Evolutionary conservation across 2,113 vertebrate genomes (phyloP).

Genomic region (Petrocephalus microphthalmus): DNA sequence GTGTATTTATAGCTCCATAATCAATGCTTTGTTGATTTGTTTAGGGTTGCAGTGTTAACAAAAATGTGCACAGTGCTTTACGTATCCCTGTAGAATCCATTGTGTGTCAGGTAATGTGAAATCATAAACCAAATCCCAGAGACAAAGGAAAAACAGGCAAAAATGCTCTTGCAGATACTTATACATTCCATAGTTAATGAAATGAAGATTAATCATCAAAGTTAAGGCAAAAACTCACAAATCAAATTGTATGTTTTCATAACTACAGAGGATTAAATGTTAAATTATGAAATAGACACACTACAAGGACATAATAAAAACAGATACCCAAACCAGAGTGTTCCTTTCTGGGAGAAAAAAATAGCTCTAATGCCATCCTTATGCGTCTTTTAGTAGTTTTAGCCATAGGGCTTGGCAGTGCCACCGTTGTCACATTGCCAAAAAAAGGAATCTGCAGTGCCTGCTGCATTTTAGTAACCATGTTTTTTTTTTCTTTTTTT

Average conservation of each 20-base stretch:
- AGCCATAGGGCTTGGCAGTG: slow-evolving; percentile 93
- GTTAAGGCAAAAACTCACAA: not conserved
- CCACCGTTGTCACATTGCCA: slow-evolving; percentile 85
- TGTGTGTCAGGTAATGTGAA: slow-evolving; percentile 53
- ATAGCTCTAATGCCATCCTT: slow-evolving; percentile 85
- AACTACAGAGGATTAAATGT: slow-evolving; percentile 43
- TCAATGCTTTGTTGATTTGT: slow-evolving; percentile 55
- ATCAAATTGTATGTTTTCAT: slow-evolving; percentile 31
- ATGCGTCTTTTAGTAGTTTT: slow-evolving; percentile 86
- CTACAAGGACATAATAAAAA: slow-evolving; percentile 35
- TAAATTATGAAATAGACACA: slow-evolving; percentile 41
- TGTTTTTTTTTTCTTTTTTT: slow-evolving; percentile 44
- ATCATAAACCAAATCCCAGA: slow-evolving; percentile 51
- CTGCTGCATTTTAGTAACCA: slow-evolving; percentile 82
- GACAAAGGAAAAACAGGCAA: slow-evolving; percentile 47
- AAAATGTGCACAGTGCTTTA: slow-evolving; percentile 49
- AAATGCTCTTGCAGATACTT: slow-evolving; percentile 35
- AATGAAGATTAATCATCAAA: slow-evolving; percentile 1
- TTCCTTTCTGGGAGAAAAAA: slow-evolving; percentile 59
- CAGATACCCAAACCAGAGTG: slow-evolving; percentile 63
- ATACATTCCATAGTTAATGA: slow-evolving; percentile 33
- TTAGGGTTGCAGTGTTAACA: slow-evolving; percentile 49
- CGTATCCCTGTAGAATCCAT: slow-evolving; percentile 50
- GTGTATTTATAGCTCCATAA: slow-evolving; percentile 56
- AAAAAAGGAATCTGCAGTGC: slow-evolving; percentile 91